phyloP scores from a whole-genome alignment of 2,113 vertebrate species.

The Steatornis caripensis region DNA sequence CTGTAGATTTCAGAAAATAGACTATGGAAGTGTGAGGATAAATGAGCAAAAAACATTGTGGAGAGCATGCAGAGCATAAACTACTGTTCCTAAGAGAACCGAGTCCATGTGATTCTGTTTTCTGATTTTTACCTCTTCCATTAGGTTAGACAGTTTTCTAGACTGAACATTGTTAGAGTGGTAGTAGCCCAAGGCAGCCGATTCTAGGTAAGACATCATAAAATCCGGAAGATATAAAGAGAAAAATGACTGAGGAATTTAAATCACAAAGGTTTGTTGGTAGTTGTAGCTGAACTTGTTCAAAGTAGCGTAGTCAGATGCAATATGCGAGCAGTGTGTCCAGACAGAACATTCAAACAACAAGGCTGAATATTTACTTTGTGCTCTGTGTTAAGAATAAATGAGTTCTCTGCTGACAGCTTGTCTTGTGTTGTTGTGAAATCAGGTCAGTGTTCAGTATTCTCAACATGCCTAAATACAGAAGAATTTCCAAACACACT shows the following conservation, averaged over 20 bases:
- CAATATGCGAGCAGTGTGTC: background rate
- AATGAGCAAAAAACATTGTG: background rate
- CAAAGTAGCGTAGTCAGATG: background rate
- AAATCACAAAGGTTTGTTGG: constrained; percentile 12
- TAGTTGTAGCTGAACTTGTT: background rate
- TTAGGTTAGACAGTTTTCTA: background rate
- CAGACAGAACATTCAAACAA: constrained; percentile 54
- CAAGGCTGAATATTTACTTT: constrained; percentile 51
- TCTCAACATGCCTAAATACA: background rate
- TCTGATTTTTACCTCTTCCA: constrained; percentile 20
- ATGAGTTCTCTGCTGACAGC: constrained; percentile 30
- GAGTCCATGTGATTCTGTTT: background rate
- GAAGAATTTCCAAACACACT: background rate
- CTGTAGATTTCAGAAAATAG: background rate
- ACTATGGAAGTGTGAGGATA: background rate
- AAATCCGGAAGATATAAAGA: background rate
- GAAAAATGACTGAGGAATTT: constrained; percentile 18
- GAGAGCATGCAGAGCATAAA: background rate
- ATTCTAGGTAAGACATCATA: background rate
- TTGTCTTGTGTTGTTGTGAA: background rate
- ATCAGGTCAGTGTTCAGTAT: background rate
- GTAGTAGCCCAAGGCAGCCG: background rate
- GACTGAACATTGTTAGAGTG: background rate
- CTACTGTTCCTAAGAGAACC: background rate
- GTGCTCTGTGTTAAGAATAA: constrained; percentile 34